These are phyloP conservation scores for Dermatophagoides farinae DNA, from an alignment of 1,140 invertebrate species.

Conservation along the genomic window DNA sequence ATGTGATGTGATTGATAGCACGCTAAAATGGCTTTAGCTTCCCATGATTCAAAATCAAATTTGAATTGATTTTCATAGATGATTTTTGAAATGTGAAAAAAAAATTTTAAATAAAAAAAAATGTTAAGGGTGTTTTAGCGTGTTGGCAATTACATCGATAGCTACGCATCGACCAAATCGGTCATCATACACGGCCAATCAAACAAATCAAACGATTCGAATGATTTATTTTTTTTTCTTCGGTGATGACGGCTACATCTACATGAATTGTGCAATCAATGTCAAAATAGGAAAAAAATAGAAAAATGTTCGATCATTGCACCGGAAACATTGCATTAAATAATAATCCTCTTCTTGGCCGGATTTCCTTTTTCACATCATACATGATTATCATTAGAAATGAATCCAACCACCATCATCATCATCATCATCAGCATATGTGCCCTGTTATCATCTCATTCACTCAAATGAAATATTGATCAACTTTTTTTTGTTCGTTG, in stretches of 20 bases:
- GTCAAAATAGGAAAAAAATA: not conserved
- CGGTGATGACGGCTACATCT: no score
- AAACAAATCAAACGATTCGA: not conserved
- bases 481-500: no score
- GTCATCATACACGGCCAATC: no score
- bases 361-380: not conserved
- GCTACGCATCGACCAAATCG: not conserved
- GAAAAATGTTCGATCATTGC: not conserved
- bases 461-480: not conserved
- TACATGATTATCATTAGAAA: no score
- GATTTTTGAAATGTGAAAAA: no score
- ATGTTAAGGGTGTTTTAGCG: slow-evolving; percentile 11
- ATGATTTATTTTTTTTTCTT: not conserved
- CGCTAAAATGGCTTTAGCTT: slow-evolving; percentile 11
- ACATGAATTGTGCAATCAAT: not conserved
- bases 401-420: no score
- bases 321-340: not conserved
- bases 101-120: no score
- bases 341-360: not conserved
- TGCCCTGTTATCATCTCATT: no score
- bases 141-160: slow-evolving; percentile 8
- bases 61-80: no score
- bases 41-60: no score
- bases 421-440: no score
- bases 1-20: slow-evolving; percentile 10